Evolutionary conservation across 2,113 vertebrate species (phyloP).

Genomic region (Electrona antarctica): DNA sequence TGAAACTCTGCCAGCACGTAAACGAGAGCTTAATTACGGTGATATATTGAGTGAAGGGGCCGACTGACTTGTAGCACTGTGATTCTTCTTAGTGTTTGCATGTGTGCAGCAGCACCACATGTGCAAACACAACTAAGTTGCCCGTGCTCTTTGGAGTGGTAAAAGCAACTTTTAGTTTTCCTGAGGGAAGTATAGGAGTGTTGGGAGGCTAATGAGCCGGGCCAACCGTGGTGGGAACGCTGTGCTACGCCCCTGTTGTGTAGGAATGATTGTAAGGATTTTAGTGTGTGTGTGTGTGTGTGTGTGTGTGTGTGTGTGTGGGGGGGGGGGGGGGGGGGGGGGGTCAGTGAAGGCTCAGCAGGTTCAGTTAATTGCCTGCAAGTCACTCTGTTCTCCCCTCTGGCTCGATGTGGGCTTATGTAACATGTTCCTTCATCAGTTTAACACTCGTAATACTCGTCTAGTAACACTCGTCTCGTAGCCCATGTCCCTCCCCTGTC

Average conservation of each 20-base stretch:
- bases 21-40: neutral
- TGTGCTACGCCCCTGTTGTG: slow-evolving; percentile 13
- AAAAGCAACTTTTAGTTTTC: neutral
- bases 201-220: neutral
- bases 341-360: slow-evolving; percentile 23
- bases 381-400: neutral
- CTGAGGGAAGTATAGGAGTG: neutral
- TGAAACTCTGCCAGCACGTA: slow-evolving; percentile 16
- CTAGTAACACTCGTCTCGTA: slow-evolving; percentile 47
- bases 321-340: no score
- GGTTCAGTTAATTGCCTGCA: slow-evolving; percentile 14
- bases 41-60: neutral
- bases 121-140: slow-evolving; percentile 25
- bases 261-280: slow-evolving; percentile 38
- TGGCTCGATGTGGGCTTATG: neutral
- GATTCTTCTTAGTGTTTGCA: slow-evolving; percentile 31
- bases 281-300: neutral
- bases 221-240: slow-evolving; percentile 13
- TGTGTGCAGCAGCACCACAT: neutral
- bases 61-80: slow-evolving; percentile 10
- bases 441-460: slow-evolving; percentile 54
- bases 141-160: neutral
- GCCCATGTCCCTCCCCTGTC: slow-evolving; percentile 33
- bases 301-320: neutral
- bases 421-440: neutral